phyloP scores from a whole-genome alignment of 2,797 vertebrate genomes.

The Muscicapa striata region DNA sequence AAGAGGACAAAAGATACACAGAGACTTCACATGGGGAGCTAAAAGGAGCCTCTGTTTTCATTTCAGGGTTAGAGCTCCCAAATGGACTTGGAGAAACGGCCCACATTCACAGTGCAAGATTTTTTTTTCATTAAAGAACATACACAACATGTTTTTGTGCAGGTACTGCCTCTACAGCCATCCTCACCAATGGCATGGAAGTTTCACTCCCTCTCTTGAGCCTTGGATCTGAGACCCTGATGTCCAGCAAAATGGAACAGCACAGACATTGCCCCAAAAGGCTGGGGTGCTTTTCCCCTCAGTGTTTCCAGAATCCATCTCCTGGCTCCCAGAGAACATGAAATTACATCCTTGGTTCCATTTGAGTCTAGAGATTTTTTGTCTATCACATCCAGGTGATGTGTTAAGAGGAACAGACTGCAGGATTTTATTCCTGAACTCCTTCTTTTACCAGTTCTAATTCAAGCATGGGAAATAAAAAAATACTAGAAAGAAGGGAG shows the following conservation, averaged over 20 bases:
- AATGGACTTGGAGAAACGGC: neutral
- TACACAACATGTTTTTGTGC: fast-evolving
- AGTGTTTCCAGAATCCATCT: neutral
- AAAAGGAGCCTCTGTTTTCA: neutral
- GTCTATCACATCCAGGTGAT: neutral
- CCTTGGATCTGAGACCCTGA: neutral
- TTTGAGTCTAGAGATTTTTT: neutral
- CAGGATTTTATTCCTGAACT: neutral
- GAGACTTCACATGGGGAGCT: neutral
- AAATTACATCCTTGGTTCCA: neutral
- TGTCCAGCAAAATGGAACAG: neutral
- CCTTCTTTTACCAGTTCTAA: slow-evolving; percentile 8
- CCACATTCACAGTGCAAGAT: fast-evolving
- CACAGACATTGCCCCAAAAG: neutral
- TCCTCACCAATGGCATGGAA: neutral
- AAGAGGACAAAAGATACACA: neutral
- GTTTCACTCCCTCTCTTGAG: neutral
- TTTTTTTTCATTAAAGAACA: neutral
- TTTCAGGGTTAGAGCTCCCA: neutral
- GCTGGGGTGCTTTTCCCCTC: neutral
- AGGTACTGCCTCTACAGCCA: neutral
- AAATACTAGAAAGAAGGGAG: slow-evolving; percentile 47
- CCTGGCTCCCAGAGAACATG: neutral
- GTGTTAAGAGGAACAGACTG: neutral
- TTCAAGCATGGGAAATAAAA: slow-evolving; percentile 53